Evolutionary conservation across 2,888 invertebrate genomes (phyloP).

Genomic region (Drosophila fulvimacula): DNA sequence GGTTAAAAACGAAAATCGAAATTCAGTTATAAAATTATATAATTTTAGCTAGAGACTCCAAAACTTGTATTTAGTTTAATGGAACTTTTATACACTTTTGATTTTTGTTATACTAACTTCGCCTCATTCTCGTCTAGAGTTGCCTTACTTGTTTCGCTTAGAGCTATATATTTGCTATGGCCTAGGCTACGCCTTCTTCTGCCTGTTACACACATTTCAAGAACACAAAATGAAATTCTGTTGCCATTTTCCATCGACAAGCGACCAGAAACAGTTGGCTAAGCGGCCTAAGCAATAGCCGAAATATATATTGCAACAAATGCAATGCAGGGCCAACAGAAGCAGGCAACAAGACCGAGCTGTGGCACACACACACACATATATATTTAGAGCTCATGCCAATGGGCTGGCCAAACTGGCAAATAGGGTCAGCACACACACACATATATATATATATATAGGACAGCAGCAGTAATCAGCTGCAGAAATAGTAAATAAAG

Average conservation of each 20-base stretch:
- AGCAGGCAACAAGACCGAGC: conserved; percentile 5
- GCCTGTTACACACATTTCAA: not conserved
- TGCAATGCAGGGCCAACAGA: conserved; percentile 17
- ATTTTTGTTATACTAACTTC: no score
- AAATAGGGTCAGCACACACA: conserved; percentile 5
- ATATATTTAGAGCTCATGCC: not conserved
- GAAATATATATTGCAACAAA: conserved; percentile 11
- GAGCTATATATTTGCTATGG: no score
- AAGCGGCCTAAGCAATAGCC: conserved; percentile 1
- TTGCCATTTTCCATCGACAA: conserved; percentile 3
- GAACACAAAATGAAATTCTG: not conserved
- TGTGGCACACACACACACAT: not conserved
- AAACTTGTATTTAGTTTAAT: no score
- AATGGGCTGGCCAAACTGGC: conserved; percentile 3
- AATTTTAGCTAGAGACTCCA: no score
- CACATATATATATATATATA: not conserved
- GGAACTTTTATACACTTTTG: no score
- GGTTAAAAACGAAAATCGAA: no score
- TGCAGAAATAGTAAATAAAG: conserved; percentile 38
- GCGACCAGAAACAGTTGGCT: conserved; percentile 1
- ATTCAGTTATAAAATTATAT: no score
- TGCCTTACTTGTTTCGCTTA: no score
- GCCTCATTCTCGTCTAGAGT: no score
- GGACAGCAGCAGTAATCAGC: conserved; percentile 1
- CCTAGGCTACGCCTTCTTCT: not conserved